phyloP scores from a whole-genome alignment of 2,888 invertebrate species.

The Tortrix viridana region DNA sequence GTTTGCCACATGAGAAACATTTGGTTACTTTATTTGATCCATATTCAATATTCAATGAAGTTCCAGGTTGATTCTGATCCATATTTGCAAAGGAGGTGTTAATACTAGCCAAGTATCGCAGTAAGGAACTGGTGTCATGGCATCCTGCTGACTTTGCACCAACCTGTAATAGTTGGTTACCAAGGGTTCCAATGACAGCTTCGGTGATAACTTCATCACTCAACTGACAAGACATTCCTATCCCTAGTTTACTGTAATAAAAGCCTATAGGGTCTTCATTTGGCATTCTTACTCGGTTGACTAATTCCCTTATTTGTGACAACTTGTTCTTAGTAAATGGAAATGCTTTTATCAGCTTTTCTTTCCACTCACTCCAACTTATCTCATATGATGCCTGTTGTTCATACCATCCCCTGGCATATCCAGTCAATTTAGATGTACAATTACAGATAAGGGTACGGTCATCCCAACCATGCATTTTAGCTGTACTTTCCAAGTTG shows the following conservation, averaged over 20 bases:
- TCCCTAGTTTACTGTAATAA: constrained; percentile 38
- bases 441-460: constrained; percentile 41
- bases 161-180: constrained; percentile 34
- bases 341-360: constrained; percentile 29
- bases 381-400: constrained; percentile 32
- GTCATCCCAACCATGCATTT: constrained; percentile 43
- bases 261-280: constrained; percentile 39
- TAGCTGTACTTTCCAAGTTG: constrained; percentile 41
- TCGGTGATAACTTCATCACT: constrained; percentile 35
- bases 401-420: constrained; percentile 43
- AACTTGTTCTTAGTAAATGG: constrained; percentile 38
- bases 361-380: constrained; percentile 39
- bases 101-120: constrained; percentile 30
- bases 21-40: too few relatives aligned
- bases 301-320: constrained; percentile 34
- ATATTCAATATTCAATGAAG: too few relatives aligned
- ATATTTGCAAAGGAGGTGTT: neutral
- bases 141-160: constrained; percentile 38
- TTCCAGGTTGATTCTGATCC: too few relatives aligned
- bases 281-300: constrained; percentile 24
- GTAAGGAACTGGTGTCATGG: constrained; percentile 22
- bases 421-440: constrained; percentile 41
- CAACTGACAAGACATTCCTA: constrained; percentile 38
- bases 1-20: constrained; percentile 31
- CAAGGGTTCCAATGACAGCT: constrained; percentile 38